phyloP scores from a whole-genome alignment of 2,113 vertebrate genomes.

The Grus americana region DNA sequence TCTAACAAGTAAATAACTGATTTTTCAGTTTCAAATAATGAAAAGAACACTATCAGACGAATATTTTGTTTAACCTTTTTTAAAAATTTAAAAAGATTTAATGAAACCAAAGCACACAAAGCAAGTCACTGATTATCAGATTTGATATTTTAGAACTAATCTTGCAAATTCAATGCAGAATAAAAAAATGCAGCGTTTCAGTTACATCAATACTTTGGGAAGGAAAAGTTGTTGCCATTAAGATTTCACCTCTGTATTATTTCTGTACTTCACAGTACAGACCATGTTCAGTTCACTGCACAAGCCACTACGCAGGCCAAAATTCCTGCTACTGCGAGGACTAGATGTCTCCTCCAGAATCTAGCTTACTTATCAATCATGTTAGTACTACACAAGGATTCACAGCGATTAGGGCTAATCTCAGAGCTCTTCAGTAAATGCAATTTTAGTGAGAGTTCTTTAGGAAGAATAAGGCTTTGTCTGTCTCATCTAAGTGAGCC shows the following conservation, averaged over 20 bases:
- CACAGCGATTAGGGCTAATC: not conserved
- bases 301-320: not conserved
- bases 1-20: not conserved
- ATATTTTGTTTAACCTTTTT: not conserved
- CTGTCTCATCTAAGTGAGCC: not conserved
- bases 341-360: not conserved
- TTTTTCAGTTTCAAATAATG: not conserved
- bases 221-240: not conserved
- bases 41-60: not conserved
- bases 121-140: not conserved
- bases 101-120: not conserved
- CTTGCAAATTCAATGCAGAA: not conserved
- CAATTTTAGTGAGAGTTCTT: not conserved
- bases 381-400: not conserved
- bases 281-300: rapidly evolving
- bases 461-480: not conserved
- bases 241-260: not conserved
- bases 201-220: not conserved
- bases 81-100: not conserved
- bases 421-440: not conserved
- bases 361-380: not conserved
- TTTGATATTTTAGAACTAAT: not conserved
- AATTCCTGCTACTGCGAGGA: not conserved
- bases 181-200: not conserved
- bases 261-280: not conserved